A percentile compares a stretch with the other conserved stretches of the same genome.
Evolutionary conservation across 2,888 invertebrate genomes (phyloP).

Genomic region (Melinaea menophilus): DNA sequence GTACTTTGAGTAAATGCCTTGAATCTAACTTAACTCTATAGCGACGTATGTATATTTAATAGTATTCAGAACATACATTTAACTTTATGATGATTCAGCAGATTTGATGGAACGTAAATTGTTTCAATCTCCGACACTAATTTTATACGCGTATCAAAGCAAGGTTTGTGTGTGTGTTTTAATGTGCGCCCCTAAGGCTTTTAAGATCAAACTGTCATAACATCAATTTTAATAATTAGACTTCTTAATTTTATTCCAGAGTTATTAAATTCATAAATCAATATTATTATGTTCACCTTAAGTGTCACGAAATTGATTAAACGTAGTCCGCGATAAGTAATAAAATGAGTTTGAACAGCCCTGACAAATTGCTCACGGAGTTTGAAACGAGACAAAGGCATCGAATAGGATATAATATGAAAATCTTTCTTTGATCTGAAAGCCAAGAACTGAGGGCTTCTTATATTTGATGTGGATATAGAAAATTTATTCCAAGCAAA

Average conservation of each 20-base stretch:
- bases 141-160: too few relatives aligned
- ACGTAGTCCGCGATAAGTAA: constrained; percentile 9
- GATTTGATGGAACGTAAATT: too few relatives aligned
- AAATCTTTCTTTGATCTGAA: constrained; percentile 43
- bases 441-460: constrained; percentile 19
- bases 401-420: constrained; percentile 39
- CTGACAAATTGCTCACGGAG: constrained; percentile 27
- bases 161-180: too few relatives aligned
- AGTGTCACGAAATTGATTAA: constrained; percentile 4
- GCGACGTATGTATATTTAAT: too few relatives aligned
- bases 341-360: constrained; percentile 16
- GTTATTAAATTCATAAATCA: background rate
- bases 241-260: background rate
- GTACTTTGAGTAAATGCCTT: too few relatives aligned
- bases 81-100: too few relatives aligned
- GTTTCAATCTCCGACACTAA: too few relatives aligned
- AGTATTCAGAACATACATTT: too few relatives aligned
- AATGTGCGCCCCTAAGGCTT: too few relatives aligned
- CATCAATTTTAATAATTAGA: too few relatives aligned
- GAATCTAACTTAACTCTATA: too few relatives aligned
- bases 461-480: constrained; percentile 28
- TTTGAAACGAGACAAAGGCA: constrained; percentile 37
- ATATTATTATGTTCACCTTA: constrained; percentile 4
- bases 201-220: too few relatives aligned
- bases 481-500: constrained; percentile 27